Percentiles rank a stretch among this genome's conserved stretches.
phyloP scores from a whole-genome alignment of 2,888 invertebrate genomes.

The Amphipyra berbera region DNA sequence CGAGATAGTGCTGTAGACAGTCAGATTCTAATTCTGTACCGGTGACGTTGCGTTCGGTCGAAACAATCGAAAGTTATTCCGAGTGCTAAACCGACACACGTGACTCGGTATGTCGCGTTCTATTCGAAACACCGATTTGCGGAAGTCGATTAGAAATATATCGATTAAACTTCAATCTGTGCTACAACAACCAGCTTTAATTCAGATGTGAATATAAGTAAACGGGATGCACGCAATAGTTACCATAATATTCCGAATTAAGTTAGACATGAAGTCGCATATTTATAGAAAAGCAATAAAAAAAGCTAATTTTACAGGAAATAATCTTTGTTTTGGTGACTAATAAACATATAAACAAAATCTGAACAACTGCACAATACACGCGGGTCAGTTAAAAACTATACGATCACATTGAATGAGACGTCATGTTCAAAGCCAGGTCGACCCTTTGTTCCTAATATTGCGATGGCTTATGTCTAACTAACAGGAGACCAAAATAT shows the following conservation, averaged over 20 bases:
- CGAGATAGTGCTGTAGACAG: conserved; percentile 73
- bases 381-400: too few relatives aligned
- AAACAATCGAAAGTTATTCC: conserved; percentile 88
- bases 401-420: too few relatives aligned
- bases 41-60: conserved; percentile 80
- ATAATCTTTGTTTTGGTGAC: too few relatives aligned
- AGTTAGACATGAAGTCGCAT: neutral
- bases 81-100: conserved; percentile 81
- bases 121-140: conserved; percentile 73
- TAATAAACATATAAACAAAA: too few relatives aligned
- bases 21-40: conserved; percentile 82
- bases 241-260: conserved; percentile 1
- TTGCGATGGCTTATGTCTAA: too few relatives aligned
- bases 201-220: neutral
- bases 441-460: too few relatives aligned
- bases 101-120: conserved; percentile 81
- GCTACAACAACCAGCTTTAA: neutral
- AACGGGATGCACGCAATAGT: neutral
- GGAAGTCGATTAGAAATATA: conserved; percentile 69
- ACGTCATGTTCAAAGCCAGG: too few relatives aligned
- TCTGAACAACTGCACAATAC: too few relatives aligned
- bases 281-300: too few relatives aligned
- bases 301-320: too few relatives aligned
- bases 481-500: too few relatives aligned
- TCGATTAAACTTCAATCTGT: conserved; percentile 33